Base-by-base conservation (phyloP, 1,140 invertebrate species). In the Notospermus geniculatus region DNA sequence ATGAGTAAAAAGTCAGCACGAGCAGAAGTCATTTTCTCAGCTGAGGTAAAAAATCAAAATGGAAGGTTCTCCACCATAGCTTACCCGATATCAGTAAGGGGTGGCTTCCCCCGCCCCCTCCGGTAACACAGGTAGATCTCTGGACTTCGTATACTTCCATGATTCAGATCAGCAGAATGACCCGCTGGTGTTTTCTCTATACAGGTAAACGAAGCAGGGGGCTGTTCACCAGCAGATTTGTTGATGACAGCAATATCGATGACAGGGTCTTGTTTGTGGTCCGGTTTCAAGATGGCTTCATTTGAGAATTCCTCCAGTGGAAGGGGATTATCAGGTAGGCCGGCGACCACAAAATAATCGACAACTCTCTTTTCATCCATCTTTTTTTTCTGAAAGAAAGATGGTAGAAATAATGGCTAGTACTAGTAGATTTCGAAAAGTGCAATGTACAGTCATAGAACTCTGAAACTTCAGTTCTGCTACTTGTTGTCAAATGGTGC, bases 261-360 rank as follows among this genome's bases (percentile, higher is more conserved):
- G 61, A 99, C 98, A 0, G 97, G 96, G 60, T 93, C 88, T 68
- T 90, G 88, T 53, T 75, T 79, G 43, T 72, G 82, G 54, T 83
- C 84, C 19, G 85, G 87, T 74, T 92, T 93, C 2, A 93, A 84
- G 45, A 89, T 87, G 11, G 89, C 72, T 88, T 73, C 90, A 88
- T 81, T 95, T 89, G 75, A 88, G 86, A 84, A 88, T 74, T 95
- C 93, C 73, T 91, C 90, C 25, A 94, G 78, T 76, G 88, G 84
- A 28, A 69, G 59, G 0, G 71, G 75, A 81, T 91, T 86, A 32
- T 90, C 89, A 11, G 92, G 90, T 73, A 98, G 83, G 19, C 96
- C 96, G 76, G 95, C 95, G 41, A 99, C 90, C 61, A 99, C 94
- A 86, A 99, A 98, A 83, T 98, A 98, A 83, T 99, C 87, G 54